Conservation (phyloP, 2,113 vertebrate genomes). For the Sarotherodon lohbergeri region DNA sequence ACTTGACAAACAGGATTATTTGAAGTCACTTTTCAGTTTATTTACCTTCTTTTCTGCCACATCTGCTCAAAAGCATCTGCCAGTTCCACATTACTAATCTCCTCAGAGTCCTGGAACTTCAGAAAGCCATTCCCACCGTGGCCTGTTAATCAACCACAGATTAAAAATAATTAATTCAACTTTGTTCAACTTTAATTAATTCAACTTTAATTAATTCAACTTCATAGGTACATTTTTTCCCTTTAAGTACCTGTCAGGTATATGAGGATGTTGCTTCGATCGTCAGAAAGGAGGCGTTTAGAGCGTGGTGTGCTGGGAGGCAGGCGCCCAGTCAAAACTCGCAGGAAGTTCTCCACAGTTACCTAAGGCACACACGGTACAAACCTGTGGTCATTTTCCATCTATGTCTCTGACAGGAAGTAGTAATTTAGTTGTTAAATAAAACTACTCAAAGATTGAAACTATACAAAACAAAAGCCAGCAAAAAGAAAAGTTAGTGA, state of each 20-base stretch:
- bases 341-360: slow-evolving; percentile 94
- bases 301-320: slow-evolving; percentile 91
- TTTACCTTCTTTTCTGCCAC: slow-evolving; percentile 97
- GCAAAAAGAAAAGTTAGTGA: not conserved
- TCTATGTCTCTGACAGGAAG: not conserved
- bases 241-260: slow-evolving; percentile 84
- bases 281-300: slow-evolving; percentile 94
- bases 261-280: slow-evolving; percentile 97
- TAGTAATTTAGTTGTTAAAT: not conserved
- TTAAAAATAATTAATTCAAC: not conserved
- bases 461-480: not conserved
- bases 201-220: not conserved
- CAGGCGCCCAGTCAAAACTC: slow-evolving; percentile 92
- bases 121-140: slow-evolving; percentile 97
- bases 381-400: not conserved
- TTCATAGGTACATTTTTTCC: not conserved
- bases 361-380: slow-evolving; percentile 70
- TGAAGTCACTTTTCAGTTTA: not conserved
- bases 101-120: slow-evolving; percentile 99
- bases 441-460: not conserved
- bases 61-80: slow-evolving; percentile 98
- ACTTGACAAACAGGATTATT: not conserved
- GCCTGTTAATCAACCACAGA: slow-evolving; percentile 64
- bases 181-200: not conserved
- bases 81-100: slow-evolving; percentile 97